Evolutionary conservation across 2,888 invertebrate genomes (phyloP).

Genomic region (Catocala nupta): DNA sequence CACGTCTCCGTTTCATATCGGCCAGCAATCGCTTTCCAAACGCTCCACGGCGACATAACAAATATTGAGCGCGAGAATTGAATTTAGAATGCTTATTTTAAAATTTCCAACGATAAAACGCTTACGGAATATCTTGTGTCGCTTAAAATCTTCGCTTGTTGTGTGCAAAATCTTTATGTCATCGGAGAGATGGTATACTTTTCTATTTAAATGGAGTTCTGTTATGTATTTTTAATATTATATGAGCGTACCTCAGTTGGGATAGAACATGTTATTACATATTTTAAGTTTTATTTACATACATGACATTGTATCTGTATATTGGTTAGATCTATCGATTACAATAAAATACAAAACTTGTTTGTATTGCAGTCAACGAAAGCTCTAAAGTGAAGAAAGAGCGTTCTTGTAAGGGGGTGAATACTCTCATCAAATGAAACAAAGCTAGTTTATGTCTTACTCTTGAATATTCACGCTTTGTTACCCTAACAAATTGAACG

Average conservation of each 20-base stretch:
- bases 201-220: background rate
- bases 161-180: background rate
- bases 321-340: too few relatives aligned
- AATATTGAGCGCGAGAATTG: constrained; percentile 68
- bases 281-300: too few relatives aligned
- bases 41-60: constrained; percentile 62
- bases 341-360: constrained; percentile 19
- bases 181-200: too few relatives aligned
- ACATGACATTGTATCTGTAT: too few relatives aligned
- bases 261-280: too few relatives aligned
- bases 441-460: constrained; percentile 19
- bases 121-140: constrained; percentile 27
- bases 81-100: constrained; percentile 65
- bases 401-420: constrained; percentile 28
- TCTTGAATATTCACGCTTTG: constrained; percentile 10
- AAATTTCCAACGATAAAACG: constrained; percentile 47
- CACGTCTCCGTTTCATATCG: constrained; percentile 67
- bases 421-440: constrained; percentile 35
- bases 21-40: constrained; percentile 56
- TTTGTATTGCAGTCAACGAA: constrained; percentile 25
- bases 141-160: constrained; percentile 22
- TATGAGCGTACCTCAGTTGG: background rate
- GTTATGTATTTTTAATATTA: background rate
- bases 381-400: constrained; percentile 31
- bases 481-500: background rate